Conservation (phyloP, 2,888 invertebrate species). For the Drosophila merina region DNA sequence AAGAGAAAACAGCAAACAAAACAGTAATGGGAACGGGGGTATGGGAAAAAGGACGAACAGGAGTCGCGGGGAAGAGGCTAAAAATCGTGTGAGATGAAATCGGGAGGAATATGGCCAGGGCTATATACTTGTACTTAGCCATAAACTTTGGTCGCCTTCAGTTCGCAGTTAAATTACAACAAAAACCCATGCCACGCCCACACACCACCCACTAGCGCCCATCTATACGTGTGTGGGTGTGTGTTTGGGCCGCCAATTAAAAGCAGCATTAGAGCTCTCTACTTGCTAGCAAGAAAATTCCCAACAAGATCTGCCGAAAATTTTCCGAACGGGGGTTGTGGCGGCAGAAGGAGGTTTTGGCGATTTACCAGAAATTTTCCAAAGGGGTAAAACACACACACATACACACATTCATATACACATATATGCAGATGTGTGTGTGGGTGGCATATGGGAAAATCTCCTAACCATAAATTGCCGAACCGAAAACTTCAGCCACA, state of each 20-base stretch:
- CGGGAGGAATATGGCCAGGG: constrained; percentile 32
- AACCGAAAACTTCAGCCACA: constrained; percentile 66
- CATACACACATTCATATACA: neutral
- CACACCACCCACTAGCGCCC: constrained; percentile 12
- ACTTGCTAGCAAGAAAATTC: constrained; percentile 36
- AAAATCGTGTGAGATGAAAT: constrained; percentile 10
- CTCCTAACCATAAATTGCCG: constrained; percentile 77
- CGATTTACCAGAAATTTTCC: neutral
- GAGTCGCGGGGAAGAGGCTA: too few species aligned
- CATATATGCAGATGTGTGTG: neutral
- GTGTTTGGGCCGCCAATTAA: constrained; percentile 70
- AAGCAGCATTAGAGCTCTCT: constrained; percentile 69
- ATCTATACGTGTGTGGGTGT: constrained; percentile 46
- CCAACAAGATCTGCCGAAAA: constrained; percentile 70
- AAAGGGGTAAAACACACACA: constrained; percentile 13
- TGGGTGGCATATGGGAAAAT: constrained; percentile 67
- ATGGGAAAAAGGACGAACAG: neutral
- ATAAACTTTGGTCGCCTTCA: constrained; percentile 74
- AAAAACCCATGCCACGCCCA: constrained; percentile 66
- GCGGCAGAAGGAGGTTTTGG: constrained; percentile 16
- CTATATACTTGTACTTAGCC: constrained; percentile 73
- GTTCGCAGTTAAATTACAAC: constrained; percentile 80
- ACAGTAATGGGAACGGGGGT: neutral
- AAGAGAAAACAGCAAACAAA: constrained; percentile 4
- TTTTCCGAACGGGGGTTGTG: constrained; percentile 25